Evolutionary conservation across 2,797 vertebrate genomes (phyloP).

Genomic region (Enteromius argenteus): DNA sequence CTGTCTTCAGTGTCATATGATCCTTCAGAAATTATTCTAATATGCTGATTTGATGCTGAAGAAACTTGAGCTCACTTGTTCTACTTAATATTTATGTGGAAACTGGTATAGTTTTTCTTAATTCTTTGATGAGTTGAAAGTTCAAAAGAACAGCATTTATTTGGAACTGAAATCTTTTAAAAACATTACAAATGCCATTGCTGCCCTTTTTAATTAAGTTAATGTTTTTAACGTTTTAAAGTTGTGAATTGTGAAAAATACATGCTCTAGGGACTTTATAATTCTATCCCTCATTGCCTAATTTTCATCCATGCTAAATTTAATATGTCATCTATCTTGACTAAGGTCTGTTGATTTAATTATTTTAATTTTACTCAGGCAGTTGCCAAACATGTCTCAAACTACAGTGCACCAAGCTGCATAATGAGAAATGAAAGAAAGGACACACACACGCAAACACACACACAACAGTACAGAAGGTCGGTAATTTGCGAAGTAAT

Average conservation of each 20-base stretch:
- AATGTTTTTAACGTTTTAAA: background rate
- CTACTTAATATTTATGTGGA: background rate
- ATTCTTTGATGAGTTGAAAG: background rate
- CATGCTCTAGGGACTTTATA: background rate
- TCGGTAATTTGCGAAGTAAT: background rate
- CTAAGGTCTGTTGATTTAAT: background rate
- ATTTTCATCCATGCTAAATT: background rate
- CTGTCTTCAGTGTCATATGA: background rate
- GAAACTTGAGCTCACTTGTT: background rate
- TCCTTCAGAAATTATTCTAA: background rate
- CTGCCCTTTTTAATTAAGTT: background rate
- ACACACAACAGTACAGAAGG: background rate
- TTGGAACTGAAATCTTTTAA: too few species aligned
- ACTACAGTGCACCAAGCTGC: background rate
- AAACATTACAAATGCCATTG: too few species aligned
- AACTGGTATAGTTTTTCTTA: background rate
- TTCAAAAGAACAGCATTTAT: background rate
- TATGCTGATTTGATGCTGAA: background rate
- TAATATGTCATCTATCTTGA: background rate
- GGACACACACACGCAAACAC: background rate
- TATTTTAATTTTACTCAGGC: background rate
- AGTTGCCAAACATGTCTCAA: background rate
- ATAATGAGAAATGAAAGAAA: background rate
- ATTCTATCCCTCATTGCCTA: background rate
- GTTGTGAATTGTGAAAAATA: background rate